Evolutionary conservation across 2,113 vertebrate genomes (phyloP).

Genomic region (Eurypyga helias): DNA sequence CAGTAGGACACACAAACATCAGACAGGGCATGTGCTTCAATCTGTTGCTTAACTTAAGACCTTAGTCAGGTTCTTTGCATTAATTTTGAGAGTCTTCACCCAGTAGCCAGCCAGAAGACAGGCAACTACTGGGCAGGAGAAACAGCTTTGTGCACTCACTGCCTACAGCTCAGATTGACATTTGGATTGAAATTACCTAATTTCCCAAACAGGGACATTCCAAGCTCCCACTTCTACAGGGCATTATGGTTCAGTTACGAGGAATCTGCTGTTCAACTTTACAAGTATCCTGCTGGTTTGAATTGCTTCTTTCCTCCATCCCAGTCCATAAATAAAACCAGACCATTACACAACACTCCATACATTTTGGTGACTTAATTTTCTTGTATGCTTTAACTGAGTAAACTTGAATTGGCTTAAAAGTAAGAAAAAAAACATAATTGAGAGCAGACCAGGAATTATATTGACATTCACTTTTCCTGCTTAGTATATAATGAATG

Average conservation of each 20-base stretch:
- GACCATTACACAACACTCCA: background rate
- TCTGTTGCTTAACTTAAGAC: background rate
- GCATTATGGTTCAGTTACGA: rapidly evolving
- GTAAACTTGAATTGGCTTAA: background rate
- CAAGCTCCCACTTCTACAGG: background rate
- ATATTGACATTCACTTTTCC: background rate
- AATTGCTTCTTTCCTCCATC: background rate
- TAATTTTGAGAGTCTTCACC: background rate
- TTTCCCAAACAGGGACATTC: background rate
- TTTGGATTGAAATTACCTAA: too few relatives aligned
- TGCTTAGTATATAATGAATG: background rate
- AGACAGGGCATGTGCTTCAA: rapidly evolving
- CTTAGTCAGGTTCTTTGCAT: background rate
- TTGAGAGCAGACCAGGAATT: background rate
- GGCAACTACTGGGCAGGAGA: background rate
- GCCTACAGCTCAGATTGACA: background rate
- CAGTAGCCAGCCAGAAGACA: background rate
- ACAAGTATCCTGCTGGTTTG: background rate
- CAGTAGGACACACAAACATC: background rate
- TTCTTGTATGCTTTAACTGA: background rate
- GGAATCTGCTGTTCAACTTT: background rate
- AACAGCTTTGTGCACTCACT: rapidly evolving
- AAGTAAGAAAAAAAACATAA: background rate
- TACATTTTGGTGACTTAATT: background rate
- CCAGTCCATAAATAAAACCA: background rate